Conservation (phyloP, 92 coral and sea anemone genomes). For the Montipora capitata region DNA sequence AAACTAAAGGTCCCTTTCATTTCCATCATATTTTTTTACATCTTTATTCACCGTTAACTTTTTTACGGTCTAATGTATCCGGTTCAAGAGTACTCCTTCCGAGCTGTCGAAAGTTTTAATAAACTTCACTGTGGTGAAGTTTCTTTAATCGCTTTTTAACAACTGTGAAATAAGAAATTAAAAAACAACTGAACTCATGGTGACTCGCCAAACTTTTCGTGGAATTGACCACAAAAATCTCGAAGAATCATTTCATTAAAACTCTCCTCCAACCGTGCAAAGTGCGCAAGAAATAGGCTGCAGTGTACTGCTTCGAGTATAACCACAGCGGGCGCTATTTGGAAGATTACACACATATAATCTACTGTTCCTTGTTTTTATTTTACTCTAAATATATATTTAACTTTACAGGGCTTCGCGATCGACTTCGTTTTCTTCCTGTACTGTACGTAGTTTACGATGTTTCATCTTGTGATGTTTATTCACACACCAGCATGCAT, state of each 20-base stretch:
- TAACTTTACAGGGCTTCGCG: neutral
- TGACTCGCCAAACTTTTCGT: conserved; percentile 1
- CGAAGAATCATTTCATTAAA: conserved; percentile 36
- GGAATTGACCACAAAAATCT: conserved; percentile 41
- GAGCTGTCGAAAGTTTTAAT: conserved; percentile 42
- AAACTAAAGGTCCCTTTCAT: neutral
- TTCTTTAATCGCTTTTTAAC: conserved; percentile 37
- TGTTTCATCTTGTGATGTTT: conserved; percentile 21
- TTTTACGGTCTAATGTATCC: conserved; percentile 27
- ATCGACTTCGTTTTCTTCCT: neutral
- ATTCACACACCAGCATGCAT: conserved; percentile 3
- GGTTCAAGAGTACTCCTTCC: conserved; percentile 27
- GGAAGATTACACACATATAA: too few species aligned
- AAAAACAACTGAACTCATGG: conserved; percentile 33
- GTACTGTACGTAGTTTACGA: neutral
- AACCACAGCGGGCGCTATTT: too few species aligned
- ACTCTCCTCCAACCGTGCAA: conserved; percentile 20
- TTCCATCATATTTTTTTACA: conserved; percentile 4
- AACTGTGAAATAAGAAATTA: conserved; percentile 34
- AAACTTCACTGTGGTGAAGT: conserved; percentile 39
- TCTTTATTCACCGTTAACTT: neutral
- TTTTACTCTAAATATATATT: neutral
- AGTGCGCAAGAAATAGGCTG: neutral
- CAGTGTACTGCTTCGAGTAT: neutral
- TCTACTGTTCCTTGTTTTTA: neutral